Base-by-base conservation (phyloP, 2,113 vertebrate species). In the Indri indri region DNA sequence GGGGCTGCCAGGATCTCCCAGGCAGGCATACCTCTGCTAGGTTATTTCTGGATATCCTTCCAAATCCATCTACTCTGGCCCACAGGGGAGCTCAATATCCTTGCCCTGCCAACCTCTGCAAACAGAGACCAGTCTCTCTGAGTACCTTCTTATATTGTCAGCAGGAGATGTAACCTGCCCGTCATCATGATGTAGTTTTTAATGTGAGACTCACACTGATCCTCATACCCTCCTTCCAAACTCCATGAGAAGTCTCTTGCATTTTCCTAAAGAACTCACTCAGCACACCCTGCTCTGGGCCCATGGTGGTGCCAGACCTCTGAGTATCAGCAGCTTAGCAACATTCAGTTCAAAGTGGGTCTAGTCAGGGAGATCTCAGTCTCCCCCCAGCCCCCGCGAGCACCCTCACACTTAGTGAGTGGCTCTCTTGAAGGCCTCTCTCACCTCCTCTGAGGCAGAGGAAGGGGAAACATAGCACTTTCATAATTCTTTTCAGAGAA, bases 281-380 rank as follows among this genome's bases (percentile, higher is more conserved):
- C 47, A 47, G 73, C 27, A 65, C 7, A 88, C 6, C 18, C n/a
- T 54, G 2, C 59, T 52, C 54, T 63, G 18, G 34, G 27, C 16
- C 30, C 12, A 3, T 1, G 22, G 4, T 20, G 8, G 6, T 2
- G 0, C 37, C 10, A n/a, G 42, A 61, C 34, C 3, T n/a, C 54
- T 5, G 22, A 5, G 16, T 22, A 77, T 6, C 23, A n/a, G 4
- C 40, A 83, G 37, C 8, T 94, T 14, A n/a, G 68, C 52, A 74
- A n/a, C 52, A n/a, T 14, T 57, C 83, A 91, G 32, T 22, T 20
- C 30, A 17, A 20, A 73, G 66, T 40, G 13, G 3, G 22, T 4
- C 2, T 25, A 7, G 27, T 17, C 27, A 30, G 12, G 30, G 30
- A 40, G 30, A 17, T 32, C 25, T 66, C 4, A 12, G 9, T n/a